These are phyloP conservation scores for Nyctibius bracteatus DNA, from an alignment of 2,113 vertebrate species.

Conservation along the genomic window DNA sequence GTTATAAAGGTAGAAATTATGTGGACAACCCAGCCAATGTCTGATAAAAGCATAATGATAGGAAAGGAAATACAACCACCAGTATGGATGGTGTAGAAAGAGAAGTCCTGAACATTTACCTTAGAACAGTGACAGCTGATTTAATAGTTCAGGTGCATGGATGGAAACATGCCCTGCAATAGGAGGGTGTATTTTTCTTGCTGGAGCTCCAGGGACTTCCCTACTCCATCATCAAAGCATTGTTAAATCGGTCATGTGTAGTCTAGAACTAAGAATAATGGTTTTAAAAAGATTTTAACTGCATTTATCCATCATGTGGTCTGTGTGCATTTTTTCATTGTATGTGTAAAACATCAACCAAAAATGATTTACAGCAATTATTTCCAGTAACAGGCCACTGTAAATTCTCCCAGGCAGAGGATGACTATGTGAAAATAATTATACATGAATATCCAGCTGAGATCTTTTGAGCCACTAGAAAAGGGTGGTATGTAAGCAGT, in stretches of 20 bases:
- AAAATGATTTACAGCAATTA: conserved; percentile 6
- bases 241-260: neutral
- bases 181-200: neutral
- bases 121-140: neutral
- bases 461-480: neutral
- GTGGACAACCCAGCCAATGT: neutral
- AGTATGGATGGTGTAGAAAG: neutral
- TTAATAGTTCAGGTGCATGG: neutral
- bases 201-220: neutral
- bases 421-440: conserved; percentile 21
- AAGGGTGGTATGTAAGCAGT: neutral
- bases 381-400: neutral
- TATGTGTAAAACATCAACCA: neutral
- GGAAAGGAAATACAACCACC: neutral
- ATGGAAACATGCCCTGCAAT: neutral
- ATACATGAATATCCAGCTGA: neutral
- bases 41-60: neutral
- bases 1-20: neutral
- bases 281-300: neutral
- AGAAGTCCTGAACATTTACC: neutral
- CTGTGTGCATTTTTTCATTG: neutral
- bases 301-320: neutral
- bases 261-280: neutral
- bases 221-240: neutral
- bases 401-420: neutral